A percentile compares a stretch with the other conserved stretches of the same genome.
phyloP scores from a whole-genome alignment of 2,113 vertebrate species.

The Dunckerocampus dactyliophorus region DNA sequence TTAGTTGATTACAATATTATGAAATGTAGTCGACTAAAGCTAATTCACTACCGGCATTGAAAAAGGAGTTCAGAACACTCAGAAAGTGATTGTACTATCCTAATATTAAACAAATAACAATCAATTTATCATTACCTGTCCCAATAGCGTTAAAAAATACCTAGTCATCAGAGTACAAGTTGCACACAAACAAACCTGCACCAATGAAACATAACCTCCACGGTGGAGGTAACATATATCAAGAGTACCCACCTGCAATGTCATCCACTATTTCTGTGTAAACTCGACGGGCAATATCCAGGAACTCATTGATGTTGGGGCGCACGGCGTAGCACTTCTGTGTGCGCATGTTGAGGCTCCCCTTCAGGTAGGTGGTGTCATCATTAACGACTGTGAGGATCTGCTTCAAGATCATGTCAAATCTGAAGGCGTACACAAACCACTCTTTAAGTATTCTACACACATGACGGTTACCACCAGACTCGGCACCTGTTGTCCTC shows the following conservation, averaged over 20 bases:
- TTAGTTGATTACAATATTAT: too few relatives aligned
- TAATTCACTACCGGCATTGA: too few relatives aligned
- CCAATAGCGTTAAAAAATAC: too few relatives aligned
- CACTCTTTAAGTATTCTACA: background rate
- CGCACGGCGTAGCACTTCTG: conserved; percentile 97
- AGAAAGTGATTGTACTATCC: too few relatives aligned
- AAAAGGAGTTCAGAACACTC: too few relatives aligned
- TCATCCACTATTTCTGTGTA: conserved; percentile 97
- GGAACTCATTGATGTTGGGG: conserved; percentile 89
- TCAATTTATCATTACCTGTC: too few relatives aligned
- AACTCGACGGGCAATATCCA: conserved; percentile 89
- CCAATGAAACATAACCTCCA: too few relatives aligned
- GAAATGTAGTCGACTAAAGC: too few relatives aligned
- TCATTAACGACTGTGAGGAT: conserved; percentile 91
- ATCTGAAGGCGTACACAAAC: conserved; percentile 70
- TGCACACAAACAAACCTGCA: background rate
- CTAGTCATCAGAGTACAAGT: background rate
- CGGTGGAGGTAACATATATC: too few relatives aligned
- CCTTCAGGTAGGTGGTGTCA: conserved; percentile 85
- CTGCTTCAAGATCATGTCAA: conserved; percentile 85
- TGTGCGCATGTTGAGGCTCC: conserved; percentile 90
- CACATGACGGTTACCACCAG: background rate
- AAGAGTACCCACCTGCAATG: conserved; percentile 80
- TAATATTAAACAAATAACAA: too few relatives aligned
- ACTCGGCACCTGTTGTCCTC: conserved; percentile 81